Evolutionary conservation across 2,113 vertebrate species (phyloP).

Genomic region (Labrus mixtus): DNA sequence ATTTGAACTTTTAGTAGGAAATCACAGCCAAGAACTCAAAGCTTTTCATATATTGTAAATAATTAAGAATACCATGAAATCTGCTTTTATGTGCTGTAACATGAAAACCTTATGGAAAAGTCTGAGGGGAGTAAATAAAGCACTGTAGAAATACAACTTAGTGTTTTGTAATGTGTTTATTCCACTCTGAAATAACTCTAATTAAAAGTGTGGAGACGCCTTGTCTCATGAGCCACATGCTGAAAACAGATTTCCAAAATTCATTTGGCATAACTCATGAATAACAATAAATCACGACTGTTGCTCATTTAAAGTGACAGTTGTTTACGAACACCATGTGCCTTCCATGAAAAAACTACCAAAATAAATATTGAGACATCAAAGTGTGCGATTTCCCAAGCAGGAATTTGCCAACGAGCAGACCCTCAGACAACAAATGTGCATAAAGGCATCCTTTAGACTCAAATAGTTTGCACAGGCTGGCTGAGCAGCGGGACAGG

Average conservation of each 20-base stretch:
- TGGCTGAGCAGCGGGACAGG: constrained; percentile 61
- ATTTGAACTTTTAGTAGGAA: no score
- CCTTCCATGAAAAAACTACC: not conserved
- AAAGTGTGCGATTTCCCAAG: constrained; percentile 39
- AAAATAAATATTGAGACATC: constrained; percentile 60
- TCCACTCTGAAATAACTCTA: constrained; percentile 17
- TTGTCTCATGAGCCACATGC: constrained; percentile 24
- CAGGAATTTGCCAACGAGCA: constrained; percentile 54
- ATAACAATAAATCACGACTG: constrained; percentile 29
- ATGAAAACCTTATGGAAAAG: no score
- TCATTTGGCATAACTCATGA: constrained; percentile 37
- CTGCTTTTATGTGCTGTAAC: no score
- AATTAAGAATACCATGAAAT: no score
- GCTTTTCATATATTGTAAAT: no score
- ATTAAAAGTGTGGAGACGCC: constrained; percentile 52
- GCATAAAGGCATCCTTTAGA: constrained; percentile 70
- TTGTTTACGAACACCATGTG: constrained; percentile 30
- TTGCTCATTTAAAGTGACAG: constrained; percentile 36
- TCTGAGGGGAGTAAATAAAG: no score
- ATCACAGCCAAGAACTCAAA: no score
- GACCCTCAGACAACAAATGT: constrained; percentile 73
- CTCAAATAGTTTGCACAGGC: constrained; percentile 80
- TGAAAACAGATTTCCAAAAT: constrained; percentile 40
- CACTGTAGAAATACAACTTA: no score
- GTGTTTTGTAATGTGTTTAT: constrained; percentile 12